Evolutionary conservation across 2,888 invertebrate genomes (phyloP), one percentile per base, ranked within the genome.

Genomic region (Agriopis marginaria): DNA sequence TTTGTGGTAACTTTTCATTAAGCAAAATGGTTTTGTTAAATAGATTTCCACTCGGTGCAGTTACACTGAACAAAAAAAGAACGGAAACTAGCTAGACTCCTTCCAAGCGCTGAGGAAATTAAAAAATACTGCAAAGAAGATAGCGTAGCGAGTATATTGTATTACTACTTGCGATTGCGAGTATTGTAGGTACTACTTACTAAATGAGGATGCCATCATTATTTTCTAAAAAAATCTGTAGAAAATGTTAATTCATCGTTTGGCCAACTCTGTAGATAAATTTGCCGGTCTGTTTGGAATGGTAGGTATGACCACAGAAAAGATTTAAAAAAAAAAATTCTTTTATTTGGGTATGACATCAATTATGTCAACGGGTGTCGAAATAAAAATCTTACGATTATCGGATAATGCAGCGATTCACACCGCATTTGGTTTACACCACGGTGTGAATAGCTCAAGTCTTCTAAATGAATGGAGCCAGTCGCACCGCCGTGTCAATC

Each of bases 61-160:
- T 64, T 51, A 32, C 45, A 23, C 5, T 45, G 17, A 55, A 66
- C 50, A 61, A 61, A 62, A 62, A 61, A 79, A 77, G 73, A 75
- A 75, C 72, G 68, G 64, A 73, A 78, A 72, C 68, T 69, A 17
- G 68, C 68, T 69, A 17, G 68, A 65, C 63, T 55, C 59, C 56
- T 60, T 59, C 66, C 69, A 72, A 76, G 71, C 70, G 66, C 76
- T 74, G 66, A 51, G 79, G 76, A 82, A 81, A 79, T 82, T 78
- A 23, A 79, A 82, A 81, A 79, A 75, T 73, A 42, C 50, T 58
- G 68, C 68, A 73, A 75, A 70, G 67, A 73, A 74, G 66, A 50
- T 23, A 12, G 53, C 32, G 1, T 32, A 32, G 32, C 32, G 3
- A 51, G 14, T 17, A 7, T 9, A n/a, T n/a, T n/a, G n/a, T n/a